These are phyloP conservation scores for Tigriopus japonicus DNA, from an alignment of 1,140 invertebrate genomes.

Conservation along the genomic window DNA sequence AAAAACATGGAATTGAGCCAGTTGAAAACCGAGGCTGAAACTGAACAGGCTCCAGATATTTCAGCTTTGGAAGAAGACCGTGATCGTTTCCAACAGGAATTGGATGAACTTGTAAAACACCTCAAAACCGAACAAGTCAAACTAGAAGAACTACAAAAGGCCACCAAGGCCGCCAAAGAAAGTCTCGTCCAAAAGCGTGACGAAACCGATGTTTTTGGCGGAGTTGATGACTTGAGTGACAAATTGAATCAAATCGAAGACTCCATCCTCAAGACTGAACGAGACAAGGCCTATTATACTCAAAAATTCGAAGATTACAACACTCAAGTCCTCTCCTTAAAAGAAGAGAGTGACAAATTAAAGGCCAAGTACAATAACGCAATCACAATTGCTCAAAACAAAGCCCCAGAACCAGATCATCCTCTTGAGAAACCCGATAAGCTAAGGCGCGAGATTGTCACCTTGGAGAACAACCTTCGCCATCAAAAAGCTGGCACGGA, in stretches of 20 bases:
- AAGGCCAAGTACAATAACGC: no score
- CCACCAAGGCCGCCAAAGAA: background rate
- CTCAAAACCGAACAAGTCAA: background rate
- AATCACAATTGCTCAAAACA: no score
- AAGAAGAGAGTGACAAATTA: no score
- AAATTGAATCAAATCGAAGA: background rate
- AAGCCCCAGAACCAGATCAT: no score
- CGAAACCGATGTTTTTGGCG: background rate
- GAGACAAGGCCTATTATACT: no score
- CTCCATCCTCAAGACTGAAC: no score
- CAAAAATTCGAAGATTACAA: no score
- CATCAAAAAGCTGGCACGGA: no score
- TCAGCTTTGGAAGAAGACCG: background rate
- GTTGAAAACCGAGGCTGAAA: background rate
- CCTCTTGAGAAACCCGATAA: no score
- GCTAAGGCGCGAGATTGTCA: no score
- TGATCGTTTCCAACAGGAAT: background rate
- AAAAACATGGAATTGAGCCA: background rate
- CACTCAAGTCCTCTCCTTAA: no score
- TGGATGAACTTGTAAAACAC: background rate
- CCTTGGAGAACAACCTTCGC: no score
- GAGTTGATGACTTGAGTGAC: background rate
- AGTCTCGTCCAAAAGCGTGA: background rate
- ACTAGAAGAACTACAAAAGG: background rate
- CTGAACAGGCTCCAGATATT: background rate